Conservation (phyloP, 2,888 invertebrate genomes). For the Tupiocoris notatus region DNA sequence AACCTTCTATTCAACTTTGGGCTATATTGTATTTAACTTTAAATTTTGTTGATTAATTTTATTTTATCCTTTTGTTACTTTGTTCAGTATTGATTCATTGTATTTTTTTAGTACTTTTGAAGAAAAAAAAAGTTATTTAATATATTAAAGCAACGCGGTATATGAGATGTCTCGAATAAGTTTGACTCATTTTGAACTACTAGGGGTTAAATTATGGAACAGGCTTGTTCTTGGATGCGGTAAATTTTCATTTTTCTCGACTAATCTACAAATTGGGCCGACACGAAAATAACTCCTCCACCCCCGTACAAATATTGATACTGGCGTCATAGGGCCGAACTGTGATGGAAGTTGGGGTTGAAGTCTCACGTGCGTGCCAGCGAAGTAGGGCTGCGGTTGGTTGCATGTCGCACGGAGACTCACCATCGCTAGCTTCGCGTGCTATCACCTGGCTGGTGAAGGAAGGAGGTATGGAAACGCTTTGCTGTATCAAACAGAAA, state of each 20-base stretch:
- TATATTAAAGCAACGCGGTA: too few relatives aligned
- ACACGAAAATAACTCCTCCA: not conserved
- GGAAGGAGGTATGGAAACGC: not conserved
- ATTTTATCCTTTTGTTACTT: too few relatives aligned
- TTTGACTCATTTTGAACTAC: too few relatives aligned
- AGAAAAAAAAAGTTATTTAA: too few relatives aligned
- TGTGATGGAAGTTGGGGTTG: not conserved
- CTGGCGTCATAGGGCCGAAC: not conserved
- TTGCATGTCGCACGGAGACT: conserved; percentile 27
- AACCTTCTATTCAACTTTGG: too few relatives aligned
- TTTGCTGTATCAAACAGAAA: not conserved
- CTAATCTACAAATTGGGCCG: not conserved
- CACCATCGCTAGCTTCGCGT: not conserved
- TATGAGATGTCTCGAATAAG: too few relatives aligned
- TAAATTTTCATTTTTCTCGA: not conserved
- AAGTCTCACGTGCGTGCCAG: not conserved
- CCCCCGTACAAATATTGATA: conserved; percentile 27
- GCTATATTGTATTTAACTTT: too few relatives aligned
- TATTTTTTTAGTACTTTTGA: too few relatives aligned
- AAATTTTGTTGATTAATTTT: too few relatives aligned
- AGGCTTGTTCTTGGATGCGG: too few relatives aligned
- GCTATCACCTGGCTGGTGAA: not conserved
- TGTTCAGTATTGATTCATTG: too few relatives aligned
- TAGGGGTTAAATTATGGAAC: too few relatives aligned
- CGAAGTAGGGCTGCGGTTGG: not conserved